Evolutionary conservation across 2,797 vertebrate genomes (phyloP).

Genomic region (Lagodon rhomboides): DNA sequence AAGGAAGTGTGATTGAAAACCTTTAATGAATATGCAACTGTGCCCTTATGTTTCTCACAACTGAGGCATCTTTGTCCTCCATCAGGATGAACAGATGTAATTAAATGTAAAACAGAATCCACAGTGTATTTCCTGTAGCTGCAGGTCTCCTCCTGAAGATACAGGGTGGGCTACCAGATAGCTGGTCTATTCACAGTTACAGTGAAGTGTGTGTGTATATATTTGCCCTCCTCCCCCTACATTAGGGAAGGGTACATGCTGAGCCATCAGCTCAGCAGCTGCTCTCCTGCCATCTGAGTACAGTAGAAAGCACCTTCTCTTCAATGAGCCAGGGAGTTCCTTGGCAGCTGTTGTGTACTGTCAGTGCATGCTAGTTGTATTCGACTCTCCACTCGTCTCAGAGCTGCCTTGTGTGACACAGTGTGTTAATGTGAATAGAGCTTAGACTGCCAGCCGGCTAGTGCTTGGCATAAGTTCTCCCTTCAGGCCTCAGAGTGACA

Average conservation of each 20-base stretch:
- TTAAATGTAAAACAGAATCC: constrained; percentile 14
- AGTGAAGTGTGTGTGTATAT: constrained; percentile 56
- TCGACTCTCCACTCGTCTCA: constrained; percentile 38
- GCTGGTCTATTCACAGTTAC: constrained; percentile 60
- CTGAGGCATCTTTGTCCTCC: constrained; percentile 17
- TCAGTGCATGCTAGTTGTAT: constrained; percentile 41
- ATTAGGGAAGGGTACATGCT: constrained; percentile 51
- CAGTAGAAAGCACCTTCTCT: constrained; percentile 68
- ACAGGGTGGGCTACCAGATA: constrained; percentile 38
- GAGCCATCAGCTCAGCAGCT: constrained; percentile 67
- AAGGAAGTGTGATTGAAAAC: constrained; percentile 7
- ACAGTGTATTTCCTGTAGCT: constrained; percentile 2
- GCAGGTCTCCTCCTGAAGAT: constrained; percentile 16
- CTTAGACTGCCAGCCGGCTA: constrained; percentile 60
- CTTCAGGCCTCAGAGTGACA: constrained; percentile 61
- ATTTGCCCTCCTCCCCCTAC: constrained; percentile 43
- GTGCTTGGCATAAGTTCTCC: constrained; percentile 39
- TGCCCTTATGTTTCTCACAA: constrained; percentile 33
- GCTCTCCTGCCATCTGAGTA: constrained; percentile 65
- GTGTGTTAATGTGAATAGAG: constrained; percentile 57
- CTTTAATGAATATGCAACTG: constrained; percentile 23
- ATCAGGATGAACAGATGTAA: constrained; percentile 5
- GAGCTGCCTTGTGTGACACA: constrained; percentile 56
- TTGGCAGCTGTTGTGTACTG: constrained; percentile 66
- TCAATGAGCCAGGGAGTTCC: constrained; percentile 58